Base-by-base conservation (phyloP, 2,888 invertebrate genomes). In the Alsophila aescularia region DNA sequence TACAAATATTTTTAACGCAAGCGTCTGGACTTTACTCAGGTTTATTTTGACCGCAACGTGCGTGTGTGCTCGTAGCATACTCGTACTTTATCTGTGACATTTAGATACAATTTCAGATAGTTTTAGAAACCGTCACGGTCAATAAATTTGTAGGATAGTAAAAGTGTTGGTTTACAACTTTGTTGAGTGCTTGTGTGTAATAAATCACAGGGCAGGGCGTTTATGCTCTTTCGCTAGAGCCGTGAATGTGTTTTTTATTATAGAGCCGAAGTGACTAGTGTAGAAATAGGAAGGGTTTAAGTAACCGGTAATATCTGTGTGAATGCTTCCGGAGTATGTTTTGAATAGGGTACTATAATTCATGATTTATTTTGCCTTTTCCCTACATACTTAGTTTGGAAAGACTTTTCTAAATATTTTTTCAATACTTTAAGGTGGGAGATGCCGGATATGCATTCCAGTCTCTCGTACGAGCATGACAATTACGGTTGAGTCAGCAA, bases 161-260 rank as follows among this genome's bases (percentile, higher is more conserved):
- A 69, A 69, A 67, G 64, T 62, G 71, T 70, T 63, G 68, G 66
- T 77, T 77, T 72, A 77, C 66, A 71, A 72, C 69, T 63, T 49
- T 57, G 60, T 54, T 64, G 67, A 69, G 75, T 66, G 63, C 54
- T 64, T 54, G 64, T 55, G 67, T 60, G 61, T 58, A 67, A 75
- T 75, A 72, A 74, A 77, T 72, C 69, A 66, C 57, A 50, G 53
- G n/a, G n/a, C 58, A 66, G 49, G 69, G 70, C 68, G 59, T 76
- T 73, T 73, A 77, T 69, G 72, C 68, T 76, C 68, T 74, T n/a
- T 60, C 65, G 64, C 62, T 58, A 69, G 59, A 65, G 71, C 66
- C 70, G 72, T 41, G 12, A 42, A 53, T 42, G n/a, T 41, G 37
- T 2, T 53, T 53, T 37, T 32, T 42, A 32, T 12, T 27, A 15